Base-by-base conservation (phyloP, 2,888 invertebrate species). In the Eupithecia centaureata region DNA sequence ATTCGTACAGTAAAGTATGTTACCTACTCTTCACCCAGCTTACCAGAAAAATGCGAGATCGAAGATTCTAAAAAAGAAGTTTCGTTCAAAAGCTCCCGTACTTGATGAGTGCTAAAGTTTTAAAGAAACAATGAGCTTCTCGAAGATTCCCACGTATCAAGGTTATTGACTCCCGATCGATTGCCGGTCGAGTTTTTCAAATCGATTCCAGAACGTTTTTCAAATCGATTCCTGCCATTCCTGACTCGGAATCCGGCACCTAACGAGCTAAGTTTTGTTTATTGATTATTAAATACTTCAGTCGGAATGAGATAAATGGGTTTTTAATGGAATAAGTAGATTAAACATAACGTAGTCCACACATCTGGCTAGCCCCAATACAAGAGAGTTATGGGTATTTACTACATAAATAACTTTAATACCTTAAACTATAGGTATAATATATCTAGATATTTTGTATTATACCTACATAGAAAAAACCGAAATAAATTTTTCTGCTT, bases 111-210 rank as follows among this genome's bases (percentile, higher is more conserved):
- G 28, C 10, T 47, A 30, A 13, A 18, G 32, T 57, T 33, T 57
- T 32, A 22, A 57, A n/a, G 32, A 27, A 65, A 69, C 66, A 70
- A 70, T 70, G 67, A 63, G 66, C 38, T 65, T 63, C 65, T 38
- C 8, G 62, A 56, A 65, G 86, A 90, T 91, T 91, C 91, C 90
- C 91, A 91, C 91, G 88, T 73, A 67, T 12, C 8, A 42, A 77
- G 91, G 91, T 90, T 91, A 83, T 84, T 89, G 91, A 91, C 91
- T 86, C 81, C 79, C 68, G 79, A 85, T 86, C 87, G 89, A 90
- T 89, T 82, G 86, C 80, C 77, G 77, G 78, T 82, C 76, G 70
- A 71, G 76, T 86, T 88, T 87, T 89, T 88, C 59, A 51, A 67
- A 82, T 83, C 81, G 67, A 67, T 67, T 64, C 68, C 61, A 61